These are phyloP conservation scores for Globicephala melas DNA, from an alignment of 2,113 vertebrate genomes.

Conservation along the genomic window DNA sequence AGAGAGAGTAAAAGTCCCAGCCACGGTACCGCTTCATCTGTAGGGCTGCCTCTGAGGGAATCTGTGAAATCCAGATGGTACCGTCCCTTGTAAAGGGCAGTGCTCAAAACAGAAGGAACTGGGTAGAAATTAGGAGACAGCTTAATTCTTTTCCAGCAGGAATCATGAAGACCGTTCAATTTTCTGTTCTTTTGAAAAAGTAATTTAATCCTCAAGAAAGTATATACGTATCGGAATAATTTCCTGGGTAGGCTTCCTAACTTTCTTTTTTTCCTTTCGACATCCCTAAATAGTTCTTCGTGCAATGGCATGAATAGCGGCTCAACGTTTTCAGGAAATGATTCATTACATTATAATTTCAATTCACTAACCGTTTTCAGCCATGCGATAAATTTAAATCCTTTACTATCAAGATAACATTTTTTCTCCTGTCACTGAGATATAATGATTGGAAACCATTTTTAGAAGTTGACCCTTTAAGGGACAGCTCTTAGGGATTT, in stretches of 20 bases:
- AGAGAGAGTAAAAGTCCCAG: rapidly evolving
- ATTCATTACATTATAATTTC: conserved; percentile 75
- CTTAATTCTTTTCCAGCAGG: background rate
- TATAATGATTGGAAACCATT: conserved; percentile 40
- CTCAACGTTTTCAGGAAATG: conserved; percentile 55
- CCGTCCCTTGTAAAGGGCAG: background rate
- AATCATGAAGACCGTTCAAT: background rate
- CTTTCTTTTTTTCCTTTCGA: background rate
- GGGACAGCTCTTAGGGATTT: background rate
- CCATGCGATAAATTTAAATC: conserved; percentile 72
- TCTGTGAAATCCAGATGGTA: background rate
- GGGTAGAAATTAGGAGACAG: background rate
- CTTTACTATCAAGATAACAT: conserved; percentile 66
- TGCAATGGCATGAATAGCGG: conserved; percentile 35
- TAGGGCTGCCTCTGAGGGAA: background rate
- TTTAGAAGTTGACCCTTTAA: conserved; percentile 19
- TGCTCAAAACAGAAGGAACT: background rate
- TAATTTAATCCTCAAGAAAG: conserved; percentile 48
- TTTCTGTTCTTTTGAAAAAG: conserved; percentile 31
- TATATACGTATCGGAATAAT: conserved; percentile 46
- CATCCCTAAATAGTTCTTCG: conserved; percentile 54
- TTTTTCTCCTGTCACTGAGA: conserved; percentile 56
- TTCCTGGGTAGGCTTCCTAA: conserved; percentile 40
- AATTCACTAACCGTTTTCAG: conserved; percentile 60
- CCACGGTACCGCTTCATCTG: rapidly evolving